These are phyloP conservation scores for Zoanthus solanderi DNA, from an alignment of 92 coral and sea anemone species.

Conservation along the genomic window DNA sequence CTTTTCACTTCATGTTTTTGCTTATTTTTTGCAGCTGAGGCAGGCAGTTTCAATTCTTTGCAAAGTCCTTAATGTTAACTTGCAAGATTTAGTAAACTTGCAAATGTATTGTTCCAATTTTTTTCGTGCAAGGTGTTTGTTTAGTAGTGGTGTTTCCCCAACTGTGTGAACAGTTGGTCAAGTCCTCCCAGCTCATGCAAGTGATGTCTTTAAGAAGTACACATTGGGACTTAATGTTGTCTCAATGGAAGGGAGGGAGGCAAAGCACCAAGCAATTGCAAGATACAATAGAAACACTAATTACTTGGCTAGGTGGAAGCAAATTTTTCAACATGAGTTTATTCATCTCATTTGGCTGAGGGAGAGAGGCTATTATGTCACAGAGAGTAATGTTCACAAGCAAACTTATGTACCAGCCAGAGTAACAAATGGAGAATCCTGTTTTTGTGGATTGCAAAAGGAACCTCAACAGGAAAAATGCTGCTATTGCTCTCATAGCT, in stretches of 20 bases:
- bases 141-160: constrained; percentile 17
- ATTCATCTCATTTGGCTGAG: constrained; percentile 69
- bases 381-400: constrained; percentile 49
- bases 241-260: constrained; percentile 68
- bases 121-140: constrained; percentile 39
- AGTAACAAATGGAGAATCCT: constrained; percentile 66
- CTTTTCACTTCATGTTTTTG: constrained; percentile 54
- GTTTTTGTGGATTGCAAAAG: constrained; percentile 68
- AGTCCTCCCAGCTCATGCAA: constrained; percentile 62
- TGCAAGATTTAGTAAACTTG: constrained; percentile 50
- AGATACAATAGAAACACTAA: constrained; percentile 65
- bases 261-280: constrained; percentile 46
- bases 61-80: constrained; percentile 52
- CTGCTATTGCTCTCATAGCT: constrained; percentile 69
- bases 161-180: constrained; percentile 66
- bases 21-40: constrained; percentile 52
- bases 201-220: constrained; percentile 64
- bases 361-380: constrained; percentile 65
- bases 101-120: constrained; percentile 46
- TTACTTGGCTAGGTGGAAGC: constrained; percentile 61
- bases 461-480: constrained; percentile 56
- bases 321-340: constrained; percentile 69
- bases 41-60: constrained; percentile 59
- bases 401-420: constrained; percentile 68
- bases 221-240: constrained; percentile 59